phyloP scores from a whole-genome alignment of 2,888 invertebrate genomes.

The Athripsodes cinereus region DNA sequence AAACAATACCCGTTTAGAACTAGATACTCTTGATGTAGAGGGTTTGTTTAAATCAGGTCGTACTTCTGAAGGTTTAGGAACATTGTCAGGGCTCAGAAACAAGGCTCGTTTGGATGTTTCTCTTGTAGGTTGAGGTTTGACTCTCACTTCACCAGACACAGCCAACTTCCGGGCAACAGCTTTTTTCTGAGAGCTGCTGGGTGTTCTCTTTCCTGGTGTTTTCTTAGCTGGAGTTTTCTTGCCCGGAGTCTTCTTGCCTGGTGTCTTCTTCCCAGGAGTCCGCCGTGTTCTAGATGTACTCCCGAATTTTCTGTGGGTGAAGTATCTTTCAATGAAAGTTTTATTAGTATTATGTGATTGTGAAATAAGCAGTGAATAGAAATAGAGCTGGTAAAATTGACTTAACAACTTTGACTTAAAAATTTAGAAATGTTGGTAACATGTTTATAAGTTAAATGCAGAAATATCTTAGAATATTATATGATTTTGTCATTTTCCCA shows the following conservation, averaged over 20 bases:
- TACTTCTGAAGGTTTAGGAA: slow-evolving; percentile 30
- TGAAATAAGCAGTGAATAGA: background rate
- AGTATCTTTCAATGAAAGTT: slow-evolving; percentile 36
- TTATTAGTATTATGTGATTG: slow-evolving; percentile 9
- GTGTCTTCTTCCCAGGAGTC: slow-evolving; percentile 39
- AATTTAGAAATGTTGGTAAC: too few relatives aligned
- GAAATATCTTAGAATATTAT: too few relatives aligned
- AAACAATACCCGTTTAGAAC: slow-evolving; percentile 62
- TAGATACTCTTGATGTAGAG: slow-evolving; percentile 37
- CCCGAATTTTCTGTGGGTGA: slow-evolving; percentile 47
- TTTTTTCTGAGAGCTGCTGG: slow-evolving; percentile 60
- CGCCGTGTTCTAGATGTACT: slow-evolving; percentile 39
- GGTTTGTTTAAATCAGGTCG: slow-evolving; percentile 19
- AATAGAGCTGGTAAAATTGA: too few relatives aligned
- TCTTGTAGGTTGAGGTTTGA: slow-evolving; percentile 41
- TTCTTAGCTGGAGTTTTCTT: slow-evolving; percentile 40
- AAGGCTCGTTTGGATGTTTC: slow-evolving; percentile 65
- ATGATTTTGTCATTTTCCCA: too few relatives aligned
- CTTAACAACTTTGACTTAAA: too few relatives aligned
- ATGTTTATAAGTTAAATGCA: too few relatives aligned
- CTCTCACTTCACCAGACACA: slow-evolving; percentile 40
- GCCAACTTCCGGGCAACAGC: slow-evolving; percentile 45
- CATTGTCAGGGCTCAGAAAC: slow-evolving; percentile 64
- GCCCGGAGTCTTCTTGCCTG: slow-evolving; percentile 53
- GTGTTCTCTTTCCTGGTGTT: slow-evolving; percentile 49